Percentiles rank a stretch among this genome's conserved stretches.
phyloP scores from a whole-genome alignment of 2,888 invertebrate genomes.

The Drosophila tanythrix region DNA sequence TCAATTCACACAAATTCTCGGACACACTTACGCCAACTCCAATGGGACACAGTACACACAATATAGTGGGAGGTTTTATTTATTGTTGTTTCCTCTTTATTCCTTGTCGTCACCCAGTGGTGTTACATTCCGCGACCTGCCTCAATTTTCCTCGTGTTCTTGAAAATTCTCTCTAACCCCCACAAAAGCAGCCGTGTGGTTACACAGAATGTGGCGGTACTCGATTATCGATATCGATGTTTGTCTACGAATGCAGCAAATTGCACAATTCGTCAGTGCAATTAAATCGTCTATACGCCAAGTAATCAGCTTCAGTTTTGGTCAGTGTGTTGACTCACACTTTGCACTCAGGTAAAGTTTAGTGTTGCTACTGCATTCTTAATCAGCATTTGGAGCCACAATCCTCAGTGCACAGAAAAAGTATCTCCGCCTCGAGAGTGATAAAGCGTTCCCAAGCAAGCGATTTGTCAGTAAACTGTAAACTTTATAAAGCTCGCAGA shows the following conservation, averaged over 20 bases:
- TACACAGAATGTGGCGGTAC: no score
- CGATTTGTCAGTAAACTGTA: constrained; percentile 2
- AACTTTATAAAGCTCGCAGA: constrained; percentile 33
- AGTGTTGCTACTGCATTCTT: neutral
- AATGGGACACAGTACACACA: no score
- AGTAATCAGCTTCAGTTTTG: constrained; percentile 18
- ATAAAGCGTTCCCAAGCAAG: neutral
- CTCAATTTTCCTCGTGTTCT: no score
- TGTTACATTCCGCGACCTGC: no score
- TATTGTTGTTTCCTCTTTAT: no score
- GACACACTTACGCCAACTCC: no score
- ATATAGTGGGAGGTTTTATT: no score
- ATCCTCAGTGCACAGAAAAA: constrained; percentile 13
- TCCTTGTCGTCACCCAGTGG: no score
- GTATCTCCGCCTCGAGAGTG: neutral
- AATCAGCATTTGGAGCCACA: neutral
- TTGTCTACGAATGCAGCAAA: neutral
- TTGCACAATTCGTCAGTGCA: constrained; percentile 1
- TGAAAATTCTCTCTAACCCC: no score
- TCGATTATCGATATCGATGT: no score
- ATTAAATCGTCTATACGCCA: constrained; percentile 11
- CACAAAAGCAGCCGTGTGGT: no score
- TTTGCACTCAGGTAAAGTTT: neutral
- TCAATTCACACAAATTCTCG: no score
- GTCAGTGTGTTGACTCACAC: constrained; percentile 10